Conservation (phyloP, 2,888 invertebrate genomes). For the Synergus itoensis region DNA sequence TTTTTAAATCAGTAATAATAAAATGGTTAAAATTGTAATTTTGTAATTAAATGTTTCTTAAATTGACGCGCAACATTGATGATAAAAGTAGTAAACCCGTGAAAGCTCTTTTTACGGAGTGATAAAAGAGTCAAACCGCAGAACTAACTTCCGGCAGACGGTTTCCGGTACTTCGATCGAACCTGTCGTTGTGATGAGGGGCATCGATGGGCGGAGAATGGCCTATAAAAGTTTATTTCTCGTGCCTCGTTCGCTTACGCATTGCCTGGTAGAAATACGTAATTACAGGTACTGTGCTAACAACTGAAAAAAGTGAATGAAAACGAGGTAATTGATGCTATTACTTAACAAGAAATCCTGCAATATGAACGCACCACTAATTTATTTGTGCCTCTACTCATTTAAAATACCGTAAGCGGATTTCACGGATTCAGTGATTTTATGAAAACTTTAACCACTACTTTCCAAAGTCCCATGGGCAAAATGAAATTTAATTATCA, state of each 20-base stretch:
- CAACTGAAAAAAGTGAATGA: slow-evolving; percentile 26
- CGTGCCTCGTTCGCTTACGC: slow-evolving; percentile 33
- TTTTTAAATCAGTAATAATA: not conserved
- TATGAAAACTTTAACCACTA: slow-evolving; percentile 28
- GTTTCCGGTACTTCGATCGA: slow-evolving; percentile 54
- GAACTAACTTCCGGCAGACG: slow-evolving; percentile 67
- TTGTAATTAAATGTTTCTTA: not conserved
- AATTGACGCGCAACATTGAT: not conserved
- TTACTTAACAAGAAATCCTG: slow-evolving; percentile 40
- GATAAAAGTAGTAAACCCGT: not conserved
- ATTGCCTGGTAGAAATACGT: slow-evolving; percentile 15
- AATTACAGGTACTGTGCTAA: slow-evolving; percentile 16
- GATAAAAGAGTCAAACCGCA: slow-evolving; percentile 54
- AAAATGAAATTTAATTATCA: slow-evolving; percentile 9
- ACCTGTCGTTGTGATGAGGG: slow-evolving; percentile 32
- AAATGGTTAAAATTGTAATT: not conserved
- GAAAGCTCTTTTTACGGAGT: not conserved
- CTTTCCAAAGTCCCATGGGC: not conserved
- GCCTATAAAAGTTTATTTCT: slow-evolving; percentile 35
- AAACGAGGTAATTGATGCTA: slow-evolving; percentile 37
- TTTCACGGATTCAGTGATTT: slow-evolving; percentile 37
- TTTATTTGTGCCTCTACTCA: slow-evolving; percentile 24
- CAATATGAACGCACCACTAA: slow-evolving; percentile 31
- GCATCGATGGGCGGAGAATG: slow-evolving; percentile 32
- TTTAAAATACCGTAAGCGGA: slow-evolving; percentile 38